Conservation (phyloP, 2,797 vertebrate species). For the Somateria mollissima region DNA sequence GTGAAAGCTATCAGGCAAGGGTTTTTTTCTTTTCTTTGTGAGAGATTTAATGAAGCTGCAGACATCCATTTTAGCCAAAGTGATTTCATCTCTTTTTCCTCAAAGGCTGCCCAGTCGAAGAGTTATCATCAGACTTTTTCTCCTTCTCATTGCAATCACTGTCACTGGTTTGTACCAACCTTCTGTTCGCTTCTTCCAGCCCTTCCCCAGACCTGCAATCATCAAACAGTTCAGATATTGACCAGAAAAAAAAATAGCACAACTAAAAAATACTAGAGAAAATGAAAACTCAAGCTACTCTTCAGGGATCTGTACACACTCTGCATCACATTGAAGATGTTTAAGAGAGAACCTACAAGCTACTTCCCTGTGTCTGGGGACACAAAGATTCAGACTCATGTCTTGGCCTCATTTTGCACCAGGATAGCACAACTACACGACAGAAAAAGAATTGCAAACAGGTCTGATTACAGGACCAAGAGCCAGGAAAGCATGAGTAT, state of each 20-base stretch:
- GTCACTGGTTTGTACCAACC: neutral
- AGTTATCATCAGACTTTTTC: conserved; percentile 30
- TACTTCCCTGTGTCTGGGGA: neutral
- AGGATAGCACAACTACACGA: neutral
- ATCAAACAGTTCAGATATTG: neutral
- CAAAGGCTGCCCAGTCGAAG: conserved; percentile 46
- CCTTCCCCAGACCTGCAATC: neutral
- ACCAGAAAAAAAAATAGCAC: neutral
- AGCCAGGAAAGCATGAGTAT: conserved; percentile 37
- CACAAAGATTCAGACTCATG: neutral
- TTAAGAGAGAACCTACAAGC: neutral
- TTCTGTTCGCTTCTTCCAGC: neutral
- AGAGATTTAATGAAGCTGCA: conserved; percentile 36
- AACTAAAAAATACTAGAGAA: neutral
- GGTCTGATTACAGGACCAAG: neutral
- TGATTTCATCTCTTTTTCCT: conserved; percentile 64
- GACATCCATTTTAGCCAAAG: conserved; percentile 53
- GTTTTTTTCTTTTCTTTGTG: conserved; percentile 16
- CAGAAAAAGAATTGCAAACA: neutral
- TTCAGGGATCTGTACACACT: neutral
- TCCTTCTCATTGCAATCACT: neutral
- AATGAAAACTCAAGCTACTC: neutral
- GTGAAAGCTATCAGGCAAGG: conserved; percentile 40
- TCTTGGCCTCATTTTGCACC: neutral
- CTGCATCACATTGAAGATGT: neutral